Evolutionary conservation across 2,797 vertebrate genomes (phyloP), one percentile per base, ranked within the genome.

Genomic region (Phaenicophaeus curvirostris): DNA sequence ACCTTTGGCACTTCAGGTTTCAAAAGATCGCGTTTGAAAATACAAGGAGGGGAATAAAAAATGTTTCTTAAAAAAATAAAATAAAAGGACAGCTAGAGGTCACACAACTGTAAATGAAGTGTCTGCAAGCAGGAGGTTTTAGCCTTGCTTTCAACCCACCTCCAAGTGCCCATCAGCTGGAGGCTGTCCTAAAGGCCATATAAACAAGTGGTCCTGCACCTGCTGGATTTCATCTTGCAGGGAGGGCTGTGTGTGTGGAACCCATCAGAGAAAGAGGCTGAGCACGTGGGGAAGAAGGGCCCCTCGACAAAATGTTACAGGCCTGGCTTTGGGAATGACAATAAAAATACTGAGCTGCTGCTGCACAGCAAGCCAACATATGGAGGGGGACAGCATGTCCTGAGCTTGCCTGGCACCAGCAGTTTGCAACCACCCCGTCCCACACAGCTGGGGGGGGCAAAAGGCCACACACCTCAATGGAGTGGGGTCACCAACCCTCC

Each of bases 341-440:
- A 58, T 59, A 73, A 53, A 85, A 54, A 53, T 44, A 62, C 6
- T 13, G 61, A 87, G 46, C 81, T 89, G 95, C 71, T 80, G 57
- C 66, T 93, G 63, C 41, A 3, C 86, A 44, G 63, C 0, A 5
- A 74, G 88, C 81, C 88, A 74, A 31, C 85, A 72, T 18, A 55
- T 72, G 81, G n/a, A n/a, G n/a, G n/a, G 86, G 93, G 91, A 91
- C 93, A 91, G 94, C 18, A 75, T 94, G 96, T 85, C 71, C 92
- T 54, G 75, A 28, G 67, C 35, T 82, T 42, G 81, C 59, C 62
- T 9, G 0, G 80, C 2, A 4, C 82, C 73, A 8, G 42, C 74
- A 61, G 74, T 85, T 17, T 14, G 5, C 67, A 81, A 7, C 17
- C 7, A 6, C 77, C 76, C 44, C 3, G 0, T 41, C 86, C 76